Percentiles rank a stretch among this genome's conserved stretches.
These are phyloP conservation scores for Aphelinus atriplicis DNA, from an alignment of 1,140 invertebrate species.

Conservation along the genomic window DNA sequence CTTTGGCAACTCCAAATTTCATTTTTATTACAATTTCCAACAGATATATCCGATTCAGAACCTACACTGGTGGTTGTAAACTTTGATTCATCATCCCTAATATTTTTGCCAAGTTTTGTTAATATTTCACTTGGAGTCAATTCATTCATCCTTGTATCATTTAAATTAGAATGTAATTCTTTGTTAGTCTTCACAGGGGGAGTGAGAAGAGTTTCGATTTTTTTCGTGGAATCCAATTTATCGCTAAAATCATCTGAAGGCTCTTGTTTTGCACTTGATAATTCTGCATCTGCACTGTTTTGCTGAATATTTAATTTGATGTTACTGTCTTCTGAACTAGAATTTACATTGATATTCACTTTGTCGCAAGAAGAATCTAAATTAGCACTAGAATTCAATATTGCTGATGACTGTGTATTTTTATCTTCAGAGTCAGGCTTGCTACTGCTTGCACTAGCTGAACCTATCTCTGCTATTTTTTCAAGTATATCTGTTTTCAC, in stretches of 20 bases:
- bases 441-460: not conserved
- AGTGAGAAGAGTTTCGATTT: not conserved
- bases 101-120: not conserved
- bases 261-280: not conserved
- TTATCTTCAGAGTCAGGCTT: not conserved
- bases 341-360: not conserved
- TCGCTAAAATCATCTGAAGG: not conserved
- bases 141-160: not conserved
- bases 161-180: not conserved
- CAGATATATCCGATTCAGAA: not conserved
- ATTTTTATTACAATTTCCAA: not conserved
- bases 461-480: not conserved
- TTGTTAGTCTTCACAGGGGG: not conserved
- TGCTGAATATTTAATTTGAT: not conserved
- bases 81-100: too few species aligned
- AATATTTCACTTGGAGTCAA: not conserved
- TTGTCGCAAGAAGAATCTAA: not conserved
- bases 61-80: not conserved
- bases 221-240: not conserved
- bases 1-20: slow-evolving; percentile 27
- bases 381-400: not conserved
- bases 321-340: not conserved
- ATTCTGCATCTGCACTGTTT: too few species aligned
- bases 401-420: not conserved
- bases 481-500: not conserved